A percentile compares a stretch with the other conserved stretches of the same genome.
phyloP scores from a whole-genome alignment of 2,797 vertebrate species.

The Numenius phaeopus region DNA sequence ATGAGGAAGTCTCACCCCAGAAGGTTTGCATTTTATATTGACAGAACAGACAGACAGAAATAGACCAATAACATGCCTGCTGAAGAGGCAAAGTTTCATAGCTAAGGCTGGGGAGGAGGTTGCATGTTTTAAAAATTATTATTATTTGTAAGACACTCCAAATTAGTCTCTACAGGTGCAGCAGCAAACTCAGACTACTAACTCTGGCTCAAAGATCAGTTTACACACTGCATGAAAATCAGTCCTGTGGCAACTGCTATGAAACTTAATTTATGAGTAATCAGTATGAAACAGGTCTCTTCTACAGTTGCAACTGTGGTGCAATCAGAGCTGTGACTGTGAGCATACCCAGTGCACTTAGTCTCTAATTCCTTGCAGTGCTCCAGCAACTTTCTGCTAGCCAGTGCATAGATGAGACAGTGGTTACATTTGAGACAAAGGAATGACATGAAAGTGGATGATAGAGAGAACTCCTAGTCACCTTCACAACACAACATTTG shows the following conservation, averaged over 20 bases:
- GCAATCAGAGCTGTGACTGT: neutral
- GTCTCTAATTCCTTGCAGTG: neutral
- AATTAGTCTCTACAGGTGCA: neutral
- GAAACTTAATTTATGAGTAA: neutral
- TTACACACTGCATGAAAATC: neutral
- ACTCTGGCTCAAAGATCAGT: neutral
- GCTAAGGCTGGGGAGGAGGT: neutral
- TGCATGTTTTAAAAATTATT: neutral
- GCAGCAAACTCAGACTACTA: neutral
- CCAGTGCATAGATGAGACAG: neutral
- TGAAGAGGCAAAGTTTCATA: neutral
- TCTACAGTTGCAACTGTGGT: neutral
- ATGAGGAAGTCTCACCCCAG: neutral
- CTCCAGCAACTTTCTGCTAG: neutral
- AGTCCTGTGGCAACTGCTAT: neutral
- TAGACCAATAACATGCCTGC: fast-evolving
- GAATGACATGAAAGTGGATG: neutral
- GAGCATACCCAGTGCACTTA: neutral
- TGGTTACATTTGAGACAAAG: neutral
- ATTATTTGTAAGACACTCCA: neutral
- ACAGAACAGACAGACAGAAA: neutral
- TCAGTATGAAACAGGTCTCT: neutral
- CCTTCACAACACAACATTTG: neutral
- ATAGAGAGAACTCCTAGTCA: neutral
- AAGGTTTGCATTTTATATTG: neutral